A percentile compares a stretch with the other conserved stretches of the same genome.
phyloP scores from a whole-genome alignment of 2,888 invertebrate genomes.

The Chymomyza procnemis region DNA sequence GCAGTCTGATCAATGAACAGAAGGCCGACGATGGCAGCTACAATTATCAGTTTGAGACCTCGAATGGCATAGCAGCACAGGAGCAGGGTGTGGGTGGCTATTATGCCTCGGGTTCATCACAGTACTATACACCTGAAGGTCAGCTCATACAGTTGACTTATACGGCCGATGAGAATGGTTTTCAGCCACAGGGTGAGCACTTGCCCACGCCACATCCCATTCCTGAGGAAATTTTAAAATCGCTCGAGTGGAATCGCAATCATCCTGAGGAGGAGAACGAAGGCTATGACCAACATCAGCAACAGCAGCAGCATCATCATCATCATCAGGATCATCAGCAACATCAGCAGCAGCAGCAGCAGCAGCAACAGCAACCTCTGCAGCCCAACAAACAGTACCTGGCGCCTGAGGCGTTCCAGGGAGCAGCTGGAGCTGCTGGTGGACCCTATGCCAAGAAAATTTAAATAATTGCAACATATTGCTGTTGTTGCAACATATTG shows the following conservation, averaged over 20 bases:
- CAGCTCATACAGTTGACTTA: conserved; percentile 77
- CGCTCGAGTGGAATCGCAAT: conserved; percentile 64
- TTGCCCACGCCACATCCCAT: conserved; percentile 75
- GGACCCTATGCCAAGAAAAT: conserved; percentile 60
- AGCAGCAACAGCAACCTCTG: not conserved
- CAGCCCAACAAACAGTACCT: conserved; percentile 50
- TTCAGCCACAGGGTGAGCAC: conserved; percentile 78
- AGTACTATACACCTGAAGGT: conserved; percentile 81
- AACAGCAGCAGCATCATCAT: conserved; percentile 49
- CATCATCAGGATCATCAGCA: conserved; percentile 26
- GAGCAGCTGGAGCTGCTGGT: conserved; percentile 21
- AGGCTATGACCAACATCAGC: conserved; percentile 34
- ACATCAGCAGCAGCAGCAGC: conserved; percentile 52
- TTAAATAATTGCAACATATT: conserved; percentile 38
- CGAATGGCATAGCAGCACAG: conserved; percentile 81
- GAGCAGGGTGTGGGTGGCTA: conserved; percentile 81
- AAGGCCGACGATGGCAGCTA: conserved; percentile 77
- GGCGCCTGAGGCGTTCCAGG: conserved; percentile 25
- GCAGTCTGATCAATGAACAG: conserved; percentile 76
- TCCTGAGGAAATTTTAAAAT: conserved; percentile 67
- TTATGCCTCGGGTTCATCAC: conserved; percentile 79
- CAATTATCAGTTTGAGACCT: conserved; percentile 80
- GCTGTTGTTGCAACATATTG: conserved; percentile 12
- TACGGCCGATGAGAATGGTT: conserved; percentile 81
- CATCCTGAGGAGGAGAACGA: conserved; percentile 68